phyloP scores from a whole-genome alignment of 2,888 invertebrate species.

The Chymomyza caudatula region DNA sequence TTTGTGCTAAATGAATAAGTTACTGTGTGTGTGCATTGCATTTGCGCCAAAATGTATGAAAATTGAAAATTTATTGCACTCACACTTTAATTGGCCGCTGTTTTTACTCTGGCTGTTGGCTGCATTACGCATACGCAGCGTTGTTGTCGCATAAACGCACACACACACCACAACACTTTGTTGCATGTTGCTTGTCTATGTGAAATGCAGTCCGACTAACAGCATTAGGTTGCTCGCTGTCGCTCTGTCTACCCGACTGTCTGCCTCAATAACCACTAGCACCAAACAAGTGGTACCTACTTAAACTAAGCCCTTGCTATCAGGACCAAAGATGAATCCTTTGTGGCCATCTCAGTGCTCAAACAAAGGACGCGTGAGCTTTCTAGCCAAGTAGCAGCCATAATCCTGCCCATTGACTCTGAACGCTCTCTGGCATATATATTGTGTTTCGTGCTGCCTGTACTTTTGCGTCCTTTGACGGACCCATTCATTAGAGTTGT shows the following conservation, averaged over 20 bases:
- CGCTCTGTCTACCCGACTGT: neutral
- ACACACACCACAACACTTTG: constrained; percentile 3
- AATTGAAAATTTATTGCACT: constrained; percentile 63
- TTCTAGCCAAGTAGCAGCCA: constrained; percentile 24
- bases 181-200: constrained; percentile 14
- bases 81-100: constrained; percentile 18
- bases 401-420: constrained; percentile 41
- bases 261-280: neutral
- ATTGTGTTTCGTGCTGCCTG: constrained; percentile 11
- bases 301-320: constrained; percentile 18
- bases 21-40: constrained; percentile 9
- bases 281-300: constrained; percentile 18
- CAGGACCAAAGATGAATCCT: constrained; percentile 28
- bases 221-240: neutral
- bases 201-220: neutral
- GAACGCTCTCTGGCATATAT: constrained; percentile 38
- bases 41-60: constrained; percentile 26
- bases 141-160: constrained; percentile 61
- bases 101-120: neutral
- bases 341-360: constrained; percentile 13
- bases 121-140: constrained; percentile 63
- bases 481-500: neutral
- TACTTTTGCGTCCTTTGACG: neutral
- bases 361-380: neutral
- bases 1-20: neutral